Evolutionary conservation across 2,888 invertebrate species (phyloP).

Genomic region (Monopis laevigella): DNA sequence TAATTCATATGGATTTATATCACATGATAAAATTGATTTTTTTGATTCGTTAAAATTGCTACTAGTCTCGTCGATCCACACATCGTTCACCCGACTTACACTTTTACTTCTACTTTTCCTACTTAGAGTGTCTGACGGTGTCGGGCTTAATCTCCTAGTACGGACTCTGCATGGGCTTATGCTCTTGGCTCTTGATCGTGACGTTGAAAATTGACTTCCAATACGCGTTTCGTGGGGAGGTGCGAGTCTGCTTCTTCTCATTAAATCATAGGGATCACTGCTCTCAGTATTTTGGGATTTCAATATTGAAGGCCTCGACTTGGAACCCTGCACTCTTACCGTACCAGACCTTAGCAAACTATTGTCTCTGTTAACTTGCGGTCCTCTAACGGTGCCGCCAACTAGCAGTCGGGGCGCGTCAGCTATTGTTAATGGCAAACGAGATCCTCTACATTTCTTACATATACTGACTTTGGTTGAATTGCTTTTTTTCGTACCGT

Average conservation of each 20-base stretch:
- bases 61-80: slow-evolving; percentile 51
- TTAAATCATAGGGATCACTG: slow-evolving; percentile 82
- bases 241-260: slow-evolving; percentile 78
- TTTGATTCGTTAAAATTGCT: slow-evolving; percentile 41
- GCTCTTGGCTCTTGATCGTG: slow-evolving; percentile 62
- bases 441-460: slow-evolving; percentile 85
- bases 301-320: slow-evolving; percentile 72
- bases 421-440: slow-evolving; percentile 74
- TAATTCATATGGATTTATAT: slow-evolving; percentile 85
- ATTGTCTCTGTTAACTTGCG: slow-evolving; percentile 49
- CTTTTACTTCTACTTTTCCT: slow-evolving; percentile 55
- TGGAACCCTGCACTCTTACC: slow-evolving; percentile 68
- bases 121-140: slow-evolving; percentile 30
- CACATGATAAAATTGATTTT: slow-evolving; percentile 82
- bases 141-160: slow-evolving; percentile 55
- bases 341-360: slow-evolving; percentile 69
- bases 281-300: slow-evolving; percentile 63
- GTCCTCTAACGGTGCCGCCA: slow-evolving; percentile 72
- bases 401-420: slow-evolving; percentile 63
- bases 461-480: slow-evolving; percentile 80
- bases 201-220: slow-evolving; percentile 59
- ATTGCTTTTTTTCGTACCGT: slow-evolving; percentile 77
- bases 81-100: slow-evolving; percentile 55
- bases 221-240: slow-evolving; percentile 69
- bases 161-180: slow-evolving; percentile 67